Conservation (phyloP, 2,797 vertebrate genomes). For the Acridotheres tristis region DNA sequence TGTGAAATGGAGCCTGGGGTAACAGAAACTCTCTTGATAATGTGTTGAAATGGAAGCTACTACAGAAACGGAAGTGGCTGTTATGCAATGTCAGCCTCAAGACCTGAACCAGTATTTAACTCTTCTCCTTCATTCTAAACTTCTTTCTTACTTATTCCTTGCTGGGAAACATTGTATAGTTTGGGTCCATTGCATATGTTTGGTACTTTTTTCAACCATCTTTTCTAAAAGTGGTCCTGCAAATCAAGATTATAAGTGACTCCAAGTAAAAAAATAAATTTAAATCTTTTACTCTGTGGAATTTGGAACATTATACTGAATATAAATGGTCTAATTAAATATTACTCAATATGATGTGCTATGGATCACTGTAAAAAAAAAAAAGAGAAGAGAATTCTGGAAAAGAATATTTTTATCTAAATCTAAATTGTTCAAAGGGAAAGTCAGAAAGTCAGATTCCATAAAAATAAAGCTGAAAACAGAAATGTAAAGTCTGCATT, state of each 20-base stretch:
- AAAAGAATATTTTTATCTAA: background rate
- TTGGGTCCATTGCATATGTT: background rate
- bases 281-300: background rate
- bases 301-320: background rate
- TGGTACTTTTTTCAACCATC: background rate
- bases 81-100: background rate
- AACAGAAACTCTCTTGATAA: background rate
- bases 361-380: background rate
- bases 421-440: background rate
- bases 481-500: conserved; percentile 70
- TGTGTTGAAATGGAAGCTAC: background rate
- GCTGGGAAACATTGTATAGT: background rate
- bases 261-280: background rate
- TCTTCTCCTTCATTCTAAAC: background rate
- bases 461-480: conserved; percentile 19
- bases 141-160: background rate
- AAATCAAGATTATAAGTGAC: background rate
- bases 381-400: background rate
- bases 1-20: background rate
- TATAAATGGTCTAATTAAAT: background rate
- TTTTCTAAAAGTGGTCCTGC: background rate
- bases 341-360: background rate
- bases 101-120: background rate
- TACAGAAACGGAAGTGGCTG: background rate
- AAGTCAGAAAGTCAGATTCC: background rate